A percentile compares a stretch with the other conserved stretches of the same genome.
Conservation (phyloP, 2,797 vertebrate genomes). For the Iguana delicatissima region DNA sequence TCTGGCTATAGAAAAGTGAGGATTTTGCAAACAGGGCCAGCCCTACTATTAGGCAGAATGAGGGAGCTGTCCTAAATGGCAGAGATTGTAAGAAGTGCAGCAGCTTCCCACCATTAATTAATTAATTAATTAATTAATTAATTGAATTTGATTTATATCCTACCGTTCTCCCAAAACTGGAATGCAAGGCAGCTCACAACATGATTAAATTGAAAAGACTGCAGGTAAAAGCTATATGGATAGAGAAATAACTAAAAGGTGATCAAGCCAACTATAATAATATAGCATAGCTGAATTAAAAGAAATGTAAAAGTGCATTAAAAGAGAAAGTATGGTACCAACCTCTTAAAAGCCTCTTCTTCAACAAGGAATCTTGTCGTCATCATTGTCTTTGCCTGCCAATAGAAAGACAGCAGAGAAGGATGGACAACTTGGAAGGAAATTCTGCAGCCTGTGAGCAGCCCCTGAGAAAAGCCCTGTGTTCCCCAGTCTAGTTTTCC, state of each 20-base stretch:
- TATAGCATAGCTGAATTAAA: not conserved
- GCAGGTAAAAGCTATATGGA: not conserved
- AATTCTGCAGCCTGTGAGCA: too few relatives aligned
- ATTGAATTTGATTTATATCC: not conserved
- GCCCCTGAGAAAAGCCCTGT: too few relatives aligned
- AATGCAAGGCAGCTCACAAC: not conserved
- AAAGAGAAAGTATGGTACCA: not conserved
- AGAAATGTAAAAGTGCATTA: not conserved
- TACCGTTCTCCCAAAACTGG: not conserved
- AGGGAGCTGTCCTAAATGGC: not conserved
- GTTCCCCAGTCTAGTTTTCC: too few relatives aligned
- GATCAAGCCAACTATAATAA: not conserved
- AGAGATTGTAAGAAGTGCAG: not conserved
- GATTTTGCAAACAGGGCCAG: fast-evolving
- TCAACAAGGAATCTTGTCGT: too few relatives aligned
- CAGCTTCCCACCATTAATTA: not conserved
- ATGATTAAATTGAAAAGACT: not conserved
- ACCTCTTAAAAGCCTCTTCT: not conserved
- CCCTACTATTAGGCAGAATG: not conserved
- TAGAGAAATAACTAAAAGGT: not conserved
- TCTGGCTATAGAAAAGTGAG: not conserved
- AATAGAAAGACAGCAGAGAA: too few relatives aligned
- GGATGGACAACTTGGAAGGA: too few relatives aligned
- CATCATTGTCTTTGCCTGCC: too few relatives aligned
- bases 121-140: not conserved